Conservation (phyloP, 2,797 vertebrate species). For the Squalus acanthias region DNA sequence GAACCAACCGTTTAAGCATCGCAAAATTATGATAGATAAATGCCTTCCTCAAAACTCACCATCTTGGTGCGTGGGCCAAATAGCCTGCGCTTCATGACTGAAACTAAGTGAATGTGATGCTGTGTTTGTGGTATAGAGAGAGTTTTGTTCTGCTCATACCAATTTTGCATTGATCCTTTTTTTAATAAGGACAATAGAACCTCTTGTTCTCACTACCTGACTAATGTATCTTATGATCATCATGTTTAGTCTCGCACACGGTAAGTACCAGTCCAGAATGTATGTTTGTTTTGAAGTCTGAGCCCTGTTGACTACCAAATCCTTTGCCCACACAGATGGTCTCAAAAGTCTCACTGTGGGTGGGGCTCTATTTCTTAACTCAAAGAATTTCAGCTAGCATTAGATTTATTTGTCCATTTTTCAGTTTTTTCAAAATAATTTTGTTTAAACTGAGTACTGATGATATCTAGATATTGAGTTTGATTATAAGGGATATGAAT, state of each 20-base stretch:
- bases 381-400: neutral
- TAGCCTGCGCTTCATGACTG: neutral
- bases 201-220: neutral
- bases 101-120: neutral
- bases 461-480: neutral
- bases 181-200: neutral
- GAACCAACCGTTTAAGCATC: neutral
- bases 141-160: neutral
- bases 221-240: neutral
- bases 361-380: neutral
- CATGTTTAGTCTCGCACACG: neutral
- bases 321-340: neutral
- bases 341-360: neutral
- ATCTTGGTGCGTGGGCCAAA: neutral
- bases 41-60: neutral
- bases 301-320: no score
- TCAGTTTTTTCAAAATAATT: neutral
- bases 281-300: neutral
- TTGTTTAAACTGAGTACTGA: neutral
- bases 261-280: neutral
- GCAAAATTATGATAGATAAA: neutral
- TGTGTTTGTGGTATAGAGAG: neutral
- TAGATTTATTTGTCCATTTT: neutral
- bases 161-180: neutral
- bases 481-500: neutral